Conservation (phyloP, 2,113 vertebrate genomes). For the Gymnobelideus leadbeateri region DNA sequence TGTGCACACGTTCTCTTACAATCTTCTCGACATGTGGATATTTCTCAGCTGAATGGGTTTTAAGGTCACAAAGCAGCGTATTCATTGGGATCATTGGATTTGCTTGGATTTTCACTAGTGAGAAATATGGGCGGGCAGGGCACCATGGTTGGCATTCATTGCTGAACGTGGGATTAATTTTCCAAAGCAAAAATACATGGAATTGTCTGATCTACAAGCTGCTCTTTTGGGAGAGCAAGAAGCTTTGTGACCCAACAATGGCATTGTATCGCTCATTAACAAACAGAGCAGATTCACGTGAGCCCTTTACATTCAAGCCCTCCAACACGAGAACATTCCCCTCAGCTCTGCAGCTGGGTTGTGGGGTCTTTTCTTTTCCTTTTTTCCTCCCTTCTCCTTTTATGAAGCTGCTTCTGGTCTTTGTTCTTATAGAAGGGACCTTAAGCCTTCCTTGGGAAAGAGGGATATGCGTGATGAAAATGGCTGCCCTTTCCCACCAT, state of each 20-base stretch:
- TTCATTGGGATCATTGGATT: slow-evolving; percentile 16
- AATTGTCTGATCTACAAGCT: slow-evolving; percentile 56
- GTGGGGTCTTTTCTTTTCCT: slow-evolving; percentile 12
- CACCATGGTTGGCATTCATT: slow-evolving; percentile 26
- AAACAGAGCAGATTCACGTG: neutral
- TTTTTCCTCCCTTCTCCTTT: slow-evolving; percentile 8
- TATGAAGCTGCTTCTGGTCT: slow-evolving; percentile 49
- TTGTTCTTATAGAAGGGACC: slow-evolving; percentile 49
- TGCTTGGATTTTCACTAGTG: slow-evolving; percentile 49
- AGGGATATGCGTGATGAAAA: slow-evolving; percentile 34
- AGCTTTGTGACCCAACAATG: slow-evolving; percentile 35
- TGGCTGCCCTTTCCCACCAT: slow-evolving; percentile 4
- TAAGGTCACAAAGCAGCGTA: slow-evolving; percentile 25
- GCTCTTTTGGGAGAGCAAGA: neutral
- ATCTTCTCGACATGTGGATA: neutral
- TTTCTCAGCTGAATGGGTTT: slow-evolving; percentile 42
- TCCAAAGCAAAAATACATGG: slow-evolving; percentile 49
- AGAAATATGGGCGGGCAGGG: neutral
- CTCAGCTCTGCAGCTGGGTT: slow-evolving; percentile 45
- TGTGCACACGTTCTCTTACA: neutral
- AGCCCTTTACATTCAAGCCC: slow-evolving; percentile 15
- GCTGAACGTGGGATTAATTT: slow-evolving; percentile 50
- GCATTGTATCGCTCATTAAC: slow-evolving; percentile 6
- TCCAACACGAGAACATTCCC: slow-evolving; percentile 26
- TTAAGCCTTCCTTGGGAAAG: slow-evolving; percentile 11